Evolutionary conservation across 2,888 invertebrate genomes (phyloP).

Genomic region (Myathropa florea): DNA sequence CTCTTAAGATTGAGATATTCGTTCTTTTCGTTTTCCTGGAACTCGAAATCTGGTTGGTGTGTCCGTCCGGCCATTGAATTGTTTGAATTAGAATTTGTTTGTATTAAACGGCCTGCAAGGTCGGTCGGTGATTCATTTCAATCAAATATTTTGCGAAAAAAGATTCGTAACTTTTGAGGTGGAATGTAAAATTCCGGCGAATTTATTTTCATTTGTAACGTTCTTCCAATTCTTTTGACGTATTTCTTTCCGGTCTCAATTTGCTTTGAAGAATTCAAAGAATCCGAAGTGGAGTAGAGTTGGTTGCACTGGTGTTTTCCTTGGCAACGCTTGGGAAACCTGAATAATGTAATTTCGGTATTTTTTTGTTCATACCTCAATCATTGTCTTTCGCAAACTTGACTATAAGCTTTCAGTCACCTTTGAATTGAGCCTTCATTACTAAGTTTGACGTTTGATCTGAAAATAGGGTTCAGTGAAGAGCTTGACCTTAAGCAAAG

Average conservation of each 20-base stretch:
- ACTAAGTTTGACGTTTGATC: no score
- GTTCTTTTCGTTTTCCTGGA: neutral
- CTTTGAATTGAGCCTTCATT: no score
- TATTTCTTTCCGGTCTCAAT: neutral
- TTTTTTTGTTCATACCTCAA: no score
- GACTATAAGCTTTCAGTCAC: no score
- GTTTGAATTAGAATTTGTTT: neutral
- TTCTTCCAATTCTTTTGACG: neutral
- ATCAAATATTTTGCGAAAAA: neutral
- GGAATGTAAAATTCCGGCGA: neutral
- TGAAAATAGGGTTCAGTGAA: no score
- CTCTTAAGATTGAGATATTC: neutral
- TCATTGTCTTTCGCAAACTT: no score
- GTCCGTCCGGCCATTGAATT: neutral
- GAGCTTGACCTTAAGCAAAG: no score
- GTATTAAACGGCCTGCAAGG: neutral
- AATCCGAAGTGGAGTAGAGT: no score
- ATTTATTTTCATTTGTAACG: neutral
- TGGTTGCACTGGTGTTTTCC: no score
- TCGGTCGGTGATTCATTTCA: neutral
- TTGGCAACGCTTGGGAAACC: no score
- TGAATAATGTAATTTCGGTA: no score
- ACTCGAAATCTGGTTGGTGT: neutral
- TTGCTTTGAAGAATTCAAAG: no score
- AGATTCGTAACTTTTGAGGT: neutral